Percentiles rank a stretch among this genome's conserved stretches.
These are phyloP conservation scores for Enhydra lutris DNA, from an alignment of 2,113 vertebrate species.

Conservation along the genomic window DNA sequence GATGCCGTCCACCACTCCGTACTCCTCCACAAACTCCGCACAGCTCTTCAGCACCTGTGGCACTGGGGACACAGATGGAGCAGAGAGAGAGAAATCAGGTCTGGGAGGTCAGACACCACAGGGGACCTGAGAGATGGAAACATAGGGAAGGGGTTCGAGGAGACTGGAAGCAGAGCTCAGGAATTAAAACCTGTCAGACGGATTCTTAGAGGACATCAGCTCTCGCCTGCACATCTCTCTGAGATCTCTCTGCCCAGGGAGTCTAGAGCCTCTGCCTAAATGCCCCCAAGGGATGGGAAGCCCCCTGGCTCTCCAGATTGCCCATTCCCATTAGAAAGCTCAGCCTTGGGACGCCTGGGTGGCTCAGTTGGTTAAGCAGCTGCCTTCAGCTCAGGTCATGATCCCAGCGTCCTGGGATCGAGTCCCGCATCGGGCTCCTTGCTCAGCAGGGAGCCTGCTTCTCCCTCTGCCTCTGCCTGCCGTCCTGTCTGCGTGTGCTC, in stretches of 20 bases:
- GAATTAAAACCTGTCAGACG: neutral
- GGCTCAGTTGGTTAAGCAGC: too few species aligned
- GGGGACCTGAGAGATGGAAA: neutral
- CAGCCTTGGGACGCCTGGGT: too few species aligned
- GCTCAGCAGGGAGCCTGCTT: too few species aligned
- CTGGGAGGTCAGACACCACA: neutral
- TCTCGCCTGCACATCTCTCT: neutral
- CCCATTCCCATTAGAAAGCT: neutral
- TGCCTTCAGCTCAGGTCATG: too few species aligned
- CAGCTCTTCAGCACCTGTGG: constrained; percentile 91
- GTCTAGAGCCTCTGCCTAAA: neutral
- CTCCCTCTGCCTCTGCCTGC: too few species aligned
- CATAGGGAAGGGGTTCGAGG: neutral
- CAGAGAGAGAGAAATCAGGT: neutral
- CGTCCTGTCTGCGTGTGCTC: too few species aligned
- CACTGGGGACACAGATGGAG: constrained; percentile 78
- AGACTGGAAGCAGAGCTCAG: neutral
- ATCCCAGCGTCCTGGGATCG: too few species aligned
- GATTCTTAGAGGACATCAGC: neutral
- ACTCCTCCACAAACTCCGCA: constrained; percentile 91
- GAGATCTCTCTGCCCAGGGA: neutral
- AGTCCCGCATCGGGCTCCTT: too few species aligned
- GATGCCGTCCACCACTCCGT: constrained; percentile 94
- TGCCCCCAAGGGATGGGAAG: too few species aligned
- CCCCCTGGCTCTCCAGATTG: neutral